A percentile compares a stretch with the other conserved stretches of the same genome.
Conservation (phyloP, 2,888 invertebrate genomes). For the Apoda limacodes region DNA sequence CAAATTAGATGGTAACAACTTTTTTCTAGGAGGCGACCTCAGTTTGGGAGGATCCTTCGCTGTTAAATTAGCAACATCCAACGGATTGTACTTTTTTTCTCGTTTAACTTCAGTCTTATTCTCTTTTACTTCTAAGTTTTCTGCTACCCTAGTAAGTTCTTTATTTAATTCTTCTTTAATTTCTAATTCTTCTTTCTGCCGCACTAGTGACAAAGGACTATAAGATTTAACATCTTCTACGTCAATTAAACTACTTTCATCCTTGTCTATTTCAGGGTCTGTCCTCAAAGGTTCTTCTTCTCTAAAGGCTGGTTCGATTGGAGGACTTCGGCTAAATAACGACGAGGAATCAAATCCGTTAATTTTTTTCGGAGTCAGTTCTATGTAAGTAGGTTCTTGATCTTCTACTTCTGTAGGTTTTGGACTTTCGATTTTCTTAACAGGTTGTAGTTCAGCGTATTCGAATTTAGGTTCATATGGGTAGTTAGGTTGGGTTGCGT, state of each 20-base stretch:
- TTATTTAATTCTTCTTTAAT: conserved; percentile 27
- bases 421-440: conserved; percentile 56
- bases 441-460: conserved; percentile 51
- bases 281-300: conserved; percentile 53
- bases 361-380: conserved; percentile 50
- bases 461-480: conserved; percentile 53
- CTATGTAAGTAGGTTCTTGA: conserved; percentile 55
- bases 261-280: conserved; percentile 62
- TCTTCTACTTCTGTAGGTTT: conserved; percentile 45
- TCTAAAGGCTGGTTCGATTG: conserved; percentile 48
- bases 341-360: conserved; percentile 38
- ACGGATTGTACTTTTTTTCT: conserved; percentile 69
- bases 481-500: conserved; percentile 57
- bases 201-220: conserved; percentile 31
- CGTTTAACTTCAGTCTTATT: conserved; percentile 42
- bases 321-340: conserved; percentile 38
- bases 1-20: conserved; percentile 42
- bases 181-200: conserved; percentile 30
- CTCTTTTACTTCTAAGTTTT: conserved; percentile 33
- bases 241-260: conserved; percentile 57
- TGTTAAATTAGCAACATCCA: conserved; percentile 73
- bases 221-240: conserved; percentile 58
- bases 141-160: conserved; percentile 39
- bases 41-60: conserved; percentile 71
- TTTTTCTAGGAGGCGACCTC: conserved; percentile 59